phyloP scores from a whole-genome alignment of 1,140 invertebrate genomes.

The Cyclina sinensis region DNA sequence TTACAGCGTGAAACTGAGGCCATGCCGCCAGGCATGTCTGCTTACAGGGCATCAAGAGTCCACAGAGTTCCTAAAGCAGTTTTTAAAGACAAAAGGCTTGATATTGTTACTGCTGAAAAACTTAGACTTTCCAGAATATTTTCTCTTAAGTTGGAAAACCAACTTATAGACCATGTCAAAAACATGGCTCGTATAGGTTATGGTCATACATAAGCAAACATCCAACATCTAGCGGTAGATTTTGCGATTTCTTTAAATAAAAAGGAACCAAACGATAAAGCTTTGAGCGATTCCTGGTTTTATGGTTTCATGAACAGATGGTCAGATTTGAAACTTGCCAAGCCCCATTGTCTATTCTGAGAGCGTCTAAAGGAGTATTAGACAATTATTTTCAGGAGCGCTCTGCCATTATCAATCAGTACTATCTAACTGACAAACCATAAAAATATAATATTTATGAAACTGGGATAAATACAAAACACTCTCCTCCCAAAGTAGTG shows the following conservation, averaged over 20 bases:
- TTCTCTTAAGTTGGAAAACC: not conserved
- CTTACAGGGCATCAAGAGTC: constrained; percentile 24
- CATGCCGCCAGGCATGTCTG: constrained; percentile 24
- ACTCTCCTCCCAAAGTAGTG: constrained; percentile 31
- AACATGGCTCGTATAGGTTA: constrained; percentile 58
- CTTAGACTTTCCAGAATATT: not conserved
- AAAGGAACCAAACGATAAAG: not conserved
- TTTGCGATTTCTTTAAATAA: constrained; percentile 52
- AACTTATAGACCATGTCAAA: constrained; percentile 23
- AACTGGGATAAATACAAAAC: constrained; percentile 82
- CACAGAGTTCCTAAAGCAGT: constrained; percentile 37
- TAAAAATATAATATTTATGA: constrained; percentile 86
- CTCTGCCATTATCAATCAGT: constrained; percentile 21
- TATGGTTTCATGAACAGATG: constrained; percentile 31
- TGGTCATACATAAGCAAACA: constrained; percentile 18
- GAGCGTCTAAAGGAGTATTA: constrained; percentile 17
- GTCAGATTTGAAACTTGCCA: constrained; percentile 45
- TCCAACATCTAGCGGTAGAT: constrained; percentile 33
- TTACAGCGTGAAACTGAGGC: not conserved
- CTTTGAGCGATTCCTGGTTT: constrained; percentile 42
- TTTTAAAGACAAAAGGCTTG: constrained; percentile 21
- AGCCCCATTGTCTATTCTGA: constrained; percentile 15
- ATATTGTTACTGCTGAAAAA: not conserved
- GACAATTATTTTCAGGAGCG: not conserved
- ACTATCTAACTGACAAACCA: constrained; percentile 75